phyloP scores from a whole-genome alignment of 2,797 vertebrate species.

The Sebastes umbrosus region DNA sequence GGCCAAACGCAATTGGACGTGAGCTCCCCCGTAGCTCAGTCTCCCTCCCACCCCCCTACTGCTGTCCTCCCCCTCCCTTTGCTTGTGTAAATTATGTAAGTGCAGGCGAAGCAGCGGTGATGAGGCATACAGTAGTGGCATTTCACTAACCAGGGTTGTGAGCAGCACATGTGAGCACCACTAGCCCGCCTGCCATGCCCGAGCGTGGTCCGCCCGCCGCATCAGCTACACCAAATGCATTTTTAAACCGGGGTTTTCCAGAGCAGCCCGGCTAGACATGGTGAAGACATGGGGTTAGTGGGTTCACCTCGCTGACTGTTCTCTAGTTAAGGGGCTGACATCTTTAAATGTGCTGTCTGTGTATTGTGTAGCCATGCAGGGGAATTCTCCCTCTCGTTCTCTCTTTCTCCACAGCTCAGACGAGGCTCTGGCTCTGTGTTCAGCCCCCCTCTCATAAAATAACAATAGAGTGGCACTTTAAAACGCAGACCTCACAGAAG shows the following conservation, averaged over 20 bases:
- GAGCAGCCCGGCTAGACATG: constrained; percentile 70
- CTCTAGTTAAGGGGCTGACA: constrained; percentile 65
- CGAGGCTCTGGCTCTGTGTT: constrained; percentile 41
- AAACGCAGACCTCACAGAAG: constrained; percentile 54
- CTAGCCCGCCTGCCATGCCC: constrained; percentile 26
- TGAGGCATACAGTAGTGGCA: constrained; percentile 66
- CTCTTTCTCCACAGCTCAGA: constrained; percentile 49
- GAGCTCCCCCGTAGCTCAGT: constrained; percentile 56
- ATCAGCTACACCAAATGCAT: constrained; percentile 70
- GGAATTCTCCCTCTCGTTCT: constrained; percentile 61
- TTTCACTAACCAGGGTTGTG: constrained; percentile 60
- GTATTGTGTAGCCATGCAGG: constrained; percentile 73
- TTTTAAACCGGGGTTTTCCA: constrained; percentile 76
- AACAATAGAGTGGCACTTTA: constrained; percentile 71
- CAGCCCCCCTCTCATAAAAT: constrained; percentile 71
- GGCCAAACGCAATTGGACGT: constrained; percentile 73
- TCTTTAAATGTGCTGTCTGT: constrained; percentile 73
- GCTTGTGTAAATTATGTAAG: constrained; percentile 84
- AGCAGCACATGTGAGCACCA: constrained; percentile 13
- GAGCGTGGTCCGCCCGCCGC: constrained; percentile 19
- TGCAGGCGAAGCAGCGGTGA: constrained; percentile 51
- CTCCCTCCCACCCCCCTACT: neutral
- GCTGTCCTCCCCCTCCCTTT: constrained; percentile 44
- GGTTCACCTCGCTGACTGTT: constrained; percentile 68
- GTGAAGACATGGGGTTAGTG: constrained; percentile 62